Percentiles rank a stretch among this genome's conserved stretches.
These are phyloP conservation scores for Diorhabda carinulata DNA, from an alignment of 1,140 invertebrate species.

Conservation along the genomic window DNA sequence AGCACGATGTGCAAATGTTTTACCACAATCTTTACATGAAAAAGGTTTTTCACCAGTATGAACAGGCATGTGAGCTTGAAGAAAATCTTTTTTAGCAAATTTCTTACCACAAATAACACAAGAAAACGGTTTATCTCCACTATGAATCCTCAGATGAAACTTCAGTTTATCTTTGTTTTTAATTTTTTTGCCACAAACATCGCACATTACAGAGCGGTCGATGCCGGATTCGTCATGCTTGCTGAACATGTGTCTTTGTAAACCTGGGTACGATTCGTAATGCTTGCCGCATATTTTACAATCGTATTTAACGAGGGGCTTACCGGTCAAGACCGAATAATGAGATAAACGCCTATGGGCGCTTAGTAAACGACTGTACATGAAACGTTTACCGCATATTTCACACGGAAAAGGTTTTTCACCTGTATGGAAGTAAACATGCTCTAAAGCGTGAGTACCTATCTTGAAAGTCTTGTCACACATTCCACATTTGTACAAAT, in stretches of 20 bases:
- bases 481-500: conserved; percentile 50
- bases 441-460: conserved; percentile 47
- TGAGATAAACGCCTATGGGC: conserved; percentile 9
- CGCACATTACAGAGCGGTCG: conserved; percentile 51
- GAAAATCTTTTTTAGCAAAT: conserved; percentile 48
- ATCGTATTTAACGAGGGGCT: conserved; percentile 11
- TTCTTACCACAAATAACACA: conserved; percentile 47
- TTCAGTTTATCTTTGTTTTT: conserved; percentile 62
- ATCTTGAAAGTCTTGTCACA: conserved; percentile 51
- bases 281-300: conserved; percentile 18
- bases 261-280: conserved; percentile 9
- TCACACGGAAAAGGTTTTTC: conserved; percentile 55
- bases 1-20: conserved; percentile 66
- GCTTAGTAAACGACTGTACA: conserved; percentile 9
- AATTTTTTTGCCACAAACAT: conserved; percentile 73
- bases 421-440: conserved; percentile 43
- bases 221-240: conserved; percentile 27
- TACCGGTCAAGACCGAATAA: conserved; percentile 8
- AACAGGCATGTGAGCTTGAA: conserved; percentile 49
- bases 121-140: conserved; percentile 14
- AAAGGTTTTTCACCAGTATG: conserved; percentile 54
- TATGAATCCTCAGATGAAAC: conserved; percentile 63
- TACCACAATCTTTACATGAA: conserved; percentile 54
- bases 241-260: conserved; percentile 10
- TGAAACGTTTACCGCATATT: conserved; percentile 64